phyloP scores from a whole-genome alignment of 1,140 invertebrate genomes.

The Apis cerana region DNA sequence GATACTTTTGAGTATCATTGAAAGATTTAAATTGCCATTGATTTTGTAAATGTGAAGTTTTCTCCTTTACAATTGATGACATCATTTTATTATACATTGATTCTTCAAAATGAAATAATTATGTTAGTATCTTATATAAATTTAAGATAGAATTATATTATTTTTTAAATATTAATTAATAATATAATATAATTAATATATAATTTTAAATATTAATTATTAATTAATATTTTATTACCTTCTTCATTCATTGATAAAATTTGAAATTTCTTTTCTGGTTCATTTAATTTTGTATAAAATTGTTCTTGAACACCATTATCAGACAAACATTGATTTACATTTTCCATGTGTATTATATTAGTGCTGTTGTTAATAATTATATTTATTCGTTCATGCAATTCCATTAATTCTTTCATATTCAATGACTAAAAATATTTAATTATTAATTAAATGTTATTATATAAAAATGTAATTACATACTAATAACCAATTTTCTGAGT shows the following conservation, averaged over 20 bases:
- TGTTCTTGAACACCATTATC: slow-evolving; percentile 1
- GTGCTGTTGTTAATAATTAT: not conserved
- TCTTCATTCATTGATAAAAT: slow-evolving; percentile 6
- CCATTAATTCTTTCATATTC: slow-evolving; percentile 53
- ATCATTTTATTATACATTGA: not conserved
- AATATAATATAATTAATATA: too few species aligned
- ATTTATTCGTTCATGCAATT: slow-evolving; percentile 46
- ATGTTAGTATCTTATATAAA: not conserved
- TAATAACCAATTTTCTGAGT: slow-evolving; percentile 55
- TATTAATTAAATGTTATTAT: not conserved
- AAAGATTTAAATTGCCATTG: slow-evolving; percentile 26
- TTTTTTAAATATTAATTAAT: not conserved
- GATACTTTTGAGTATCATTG: slow-evolving; percentile 19
- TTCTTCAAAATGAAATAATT: slow-evolving; percentile 8
- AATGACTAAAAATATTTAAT: slow-evolving; percentile 55
- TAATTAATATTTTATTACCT: slow-evolving; percentile 13
- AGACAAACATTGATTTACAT: slow-evolving; percentile 3
- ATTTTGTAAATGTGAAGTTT: slow-evolving; percentile 2
- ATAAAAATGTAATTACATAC: slow-evolving; percentile 30
- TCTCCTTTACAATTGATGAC: not conserved
- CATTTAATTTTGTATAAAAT: slow-evolving; percentile 18
- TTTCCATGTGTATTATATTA: slow-evolving; percentile 2
- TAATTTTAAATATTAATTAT: too few species aligned
- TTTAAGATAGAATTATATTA: not conserved
- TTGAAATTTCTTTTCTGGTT: not conserved